A percentile compares a stretch with the other conserved stretches of the same genome.
Evolutionary conservation across 2,888 invertebrate genomes (phyloP).

Genomic region (Drosophila subquinaria): DNA sequence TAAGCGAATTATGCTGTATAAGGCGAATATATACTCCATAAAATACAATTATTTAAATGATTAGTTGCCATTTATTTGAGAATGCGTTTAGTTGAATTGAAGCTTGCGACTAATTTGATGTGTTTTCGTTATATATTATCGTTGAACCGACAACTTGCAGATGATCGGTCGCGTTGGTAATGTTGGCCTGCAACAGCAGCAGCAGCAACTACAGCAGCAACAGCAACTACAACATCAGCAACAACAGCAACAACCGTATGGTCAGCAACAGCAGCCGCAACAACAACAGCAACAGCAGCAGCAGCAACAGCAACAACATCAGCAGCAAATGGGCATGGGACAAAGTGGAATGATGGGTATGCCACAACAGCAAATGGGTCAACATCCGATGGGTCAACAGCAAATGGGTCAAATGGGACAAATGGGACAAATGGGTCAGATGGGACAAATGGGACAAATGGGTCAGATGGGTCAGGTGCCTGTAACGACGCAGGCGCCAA

Average conservation of each 20-base stretch:
- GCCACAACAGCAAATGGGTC: slow-evolving; percentile 62
- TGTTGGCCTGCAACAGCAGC: slow-evolving; percentile 84
- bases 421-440: slow-evolving; percentile 68
- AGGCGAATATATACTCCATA: slow-evolving; percentile 35
- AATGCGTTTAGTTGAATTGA: slow-evolving; percentile 30
- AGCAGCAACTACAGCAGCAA: slow-evolving; percentile 84
- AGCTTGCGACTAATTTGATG: slow-evolving; percentile 56
- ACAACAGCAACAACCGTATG: slow-evolving; percentile 69
- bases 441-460: slow-evolving; percentile 56
- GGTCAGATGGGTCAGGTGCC: slow-evolving; percentile 79
- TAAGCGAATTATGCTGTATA: background rate
- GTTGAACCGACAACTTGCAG: slow-evolving; percentile 79
- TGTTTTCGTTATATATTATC: slow-evolving; percentile 55
- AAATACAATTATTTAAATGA: slow-evolving; percentile 64
- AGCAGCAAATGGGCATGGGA: slow-evolving; percentile 74
- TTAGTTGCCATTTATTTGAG: slow-evolving; percentile 68
- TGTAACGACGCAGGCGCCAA: slow-evolving; percentile 83
- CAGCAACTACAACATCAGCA: slow-evolving; percentile 82
- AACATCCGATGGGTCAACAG: slow-evolving; percentile 67
- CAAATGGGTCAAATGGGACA: slow-evolving; percentile 65
- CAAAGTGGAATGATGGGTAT: slow-evolving; percentile 55
- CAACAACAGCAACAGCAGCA: slow-evolving; percentile 78
- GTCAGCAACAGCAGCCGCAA: slow-evolving; percentile 83
- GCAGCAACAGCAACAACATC: slow-evolving; percentile 60
- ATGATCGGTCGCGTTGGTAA: slow-evolving; percentile 86